Evolutionary conservation across 1,140 invertebrate species (phyloP).

Genomic region (Ectropis grisescens): DNA sequence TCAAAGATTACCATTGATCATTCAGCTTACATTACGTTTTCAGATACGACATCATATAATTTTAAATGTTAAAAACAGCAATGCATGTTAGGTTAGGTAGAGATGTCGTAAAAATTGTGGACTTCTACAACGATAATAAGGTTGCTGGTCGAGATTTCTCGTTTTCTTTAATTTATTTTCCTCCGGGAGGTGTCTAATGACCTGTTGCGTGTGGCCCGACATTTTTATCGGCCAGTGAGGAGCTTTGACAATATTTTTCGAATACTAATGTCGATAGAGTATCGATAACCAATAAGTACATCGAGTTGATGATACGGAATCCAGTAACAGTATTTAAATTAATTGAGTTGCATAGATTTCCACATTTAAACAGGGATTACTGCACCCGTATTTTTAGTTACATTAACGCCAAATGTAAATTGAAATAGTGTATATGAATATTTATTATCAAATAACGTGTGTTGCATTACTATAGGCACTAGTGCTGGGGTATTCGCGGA

Average conservation of each 20-base stretch:
- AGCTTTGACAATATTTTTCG: slow-evolving; percentile 63
- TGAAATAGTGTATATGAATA: slow-evolving; percentile 7
- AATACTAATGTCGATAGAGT: slow-evolving; percentile 60
- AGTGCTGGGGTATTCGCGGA: too few species aligned
- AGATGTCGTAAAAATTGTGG: too few species aligned
- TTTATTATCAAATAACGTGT: too few species aligned
- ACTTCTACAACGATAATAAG: slow-evolving; percentile 7
- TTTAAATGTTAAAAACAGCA: too few species aligned
- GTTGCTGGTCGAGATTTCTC: slow-evolving; percentile 54
- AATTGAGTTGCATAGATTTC: slow-evolving; percentile 21
- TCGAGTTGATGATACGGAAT: slow-evolving; percentile 14
- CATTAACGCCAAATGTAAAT: slow-evolving; percentile 5
- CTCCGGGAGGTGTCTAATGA: slow-evolving; percentile 64
- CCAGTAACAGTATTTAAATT: slow-evolving; percentile 14
- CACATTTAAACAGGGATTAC: slow-evolving; percentile 9
- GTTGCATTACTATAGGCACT: too few species aligned
- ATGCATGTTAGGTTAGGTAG: too few species aligned
- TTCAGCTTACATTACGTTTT: slow-evolving; percentile 15
- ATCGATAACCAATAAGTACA: slow-evolving; percentile 39
- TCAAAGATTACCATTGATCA: too few species aligned
- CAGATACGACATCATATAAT: too few species aligned
- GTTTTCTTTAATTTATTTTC: slow-evolving; percentile 68
- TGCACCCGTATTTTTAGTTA: slow-evolving; percentile 7
- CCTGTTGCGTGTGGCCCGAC: slow-evolving; percentile 62
- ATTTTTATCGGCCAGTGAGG: slow-evolving; percentile 60